phyloP scores from a whole-genome alignment of 2,113 vertebrate genomes.

The Syrrhaptes paradoxus region DNA sequence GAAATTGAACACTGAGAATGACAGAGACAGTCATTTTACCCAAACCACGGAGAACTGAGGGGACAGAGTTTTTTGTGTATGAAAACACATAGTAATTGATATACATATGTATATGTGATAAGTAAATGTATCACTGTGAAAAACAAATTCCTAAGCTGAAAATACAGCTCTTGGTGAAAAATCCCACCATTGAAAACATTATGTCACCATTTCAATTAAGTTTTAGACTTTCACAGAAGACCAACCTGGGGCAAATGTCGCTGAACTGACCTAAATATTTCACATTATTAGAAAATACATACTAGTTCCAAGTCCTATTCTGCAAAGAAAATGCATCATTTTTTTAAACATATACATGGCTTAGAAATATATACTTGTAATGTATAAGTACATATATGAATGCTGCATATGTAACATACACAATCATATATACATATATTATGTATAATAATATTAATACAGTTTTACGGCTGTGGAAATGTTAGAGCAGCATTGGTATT shows the following conservation, averaged over 20 bases:
- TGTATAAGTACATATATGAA: neutral
- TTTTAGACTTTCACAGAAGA: neutral
- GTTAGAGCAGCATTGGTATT: neutral
- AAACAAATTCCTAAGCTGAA: neutral
- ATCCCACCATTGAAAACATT: neutral
- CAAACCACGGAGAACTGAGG: neutral
- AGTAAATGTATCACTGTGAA: rapidly evolving
- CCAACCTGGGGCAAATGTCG: neutral
- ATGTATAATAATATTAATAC: neutral
- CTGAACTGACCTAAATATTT: neutral
- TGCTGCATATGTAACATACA: neutral
- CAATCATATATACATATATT: neutral
- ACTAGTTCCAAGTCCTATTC: neutral
- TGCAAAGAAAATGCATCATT: neutral
- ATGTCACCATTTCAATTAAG: neutral
- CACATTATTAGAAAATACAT: neutral
- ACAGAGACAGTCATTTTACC: neutral
- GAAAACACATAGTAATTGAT: neutral
- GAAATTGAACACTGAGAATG: neutral
- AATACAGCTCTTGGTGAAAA: neutral
- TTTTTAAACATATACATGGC: neutral
- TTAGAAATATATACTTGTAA: neutral
- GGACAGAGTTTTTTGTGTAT: neutral
- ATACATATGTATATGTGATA: neutral
- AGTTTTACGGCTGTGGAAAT: neutral